Conservation (phyloP, 2,797 vertebrate genomes). For the Ctenochaetus hawaiiensis region DNA sequence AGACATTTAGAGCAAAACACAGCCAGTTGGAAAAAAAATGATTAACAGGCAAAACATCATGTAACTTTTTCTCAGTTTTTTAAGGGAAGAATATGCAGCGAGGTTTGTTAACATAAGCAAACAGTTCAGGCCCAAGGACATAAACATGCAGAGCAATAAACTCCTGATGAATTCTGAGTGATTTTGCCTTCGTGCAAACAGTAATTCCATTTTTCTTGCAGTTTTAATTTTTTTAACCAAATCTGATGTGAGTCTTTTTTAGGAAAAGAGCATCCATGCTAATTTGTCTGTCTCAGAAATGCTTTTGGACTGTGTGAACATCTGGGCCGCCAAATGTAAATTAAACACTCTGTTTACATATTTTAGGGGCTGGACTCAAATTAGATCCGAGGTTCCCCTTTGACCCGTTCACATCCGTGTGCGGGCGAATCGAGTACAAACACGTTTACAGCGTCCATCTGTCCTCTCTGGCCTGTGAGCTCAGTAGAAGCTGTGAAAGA, state of each 20-base stretch:
- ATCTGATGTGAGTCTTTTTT: slow-evolving; percentile 1
- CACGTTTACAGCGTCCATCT: slow-evolving; percentile 45
- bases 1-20: background rate
- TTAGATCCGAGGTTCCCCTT: slow-evolving; percentile 23
- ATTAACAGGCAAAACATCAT: background rate
- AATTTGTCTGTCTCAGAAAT: slow-evolving; percentile 6
- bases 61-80: no score
- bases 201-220: slow-evolving; percentile 8
- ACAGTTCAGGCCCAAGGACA: background rate
- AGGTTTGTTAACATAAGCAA: no score
- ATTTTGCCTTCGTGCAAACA: background rate
- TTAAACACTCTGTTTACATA: slow-evolving; percentile 2
- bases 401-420: slow-evolving; percentile 22
- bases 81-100: no score
- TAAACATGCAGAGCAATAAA: slow-evolving; percentile 5
- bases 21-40: no score
- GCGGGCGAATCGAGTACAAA: slow-evolving; percentile 3
- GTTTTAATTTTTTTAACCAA: no score
- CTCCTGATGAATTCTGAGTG: slow-evolving; percentile 8
- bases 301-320: slow-evolving; percentile 12
- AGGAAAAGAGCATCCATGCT: background rate
- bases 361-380: slow-evolving; percentile 20
- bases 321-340: background rate
- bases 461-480: slow-evolving; percentile 29
- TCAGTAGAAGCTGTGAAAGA: slow-evolving; percentile 40